Evolutionary conservation across 2,888 invertebrate species (phyloP), one percentile per base, ranked within the genome.

Genomic region (Protula sp.): DNA sequence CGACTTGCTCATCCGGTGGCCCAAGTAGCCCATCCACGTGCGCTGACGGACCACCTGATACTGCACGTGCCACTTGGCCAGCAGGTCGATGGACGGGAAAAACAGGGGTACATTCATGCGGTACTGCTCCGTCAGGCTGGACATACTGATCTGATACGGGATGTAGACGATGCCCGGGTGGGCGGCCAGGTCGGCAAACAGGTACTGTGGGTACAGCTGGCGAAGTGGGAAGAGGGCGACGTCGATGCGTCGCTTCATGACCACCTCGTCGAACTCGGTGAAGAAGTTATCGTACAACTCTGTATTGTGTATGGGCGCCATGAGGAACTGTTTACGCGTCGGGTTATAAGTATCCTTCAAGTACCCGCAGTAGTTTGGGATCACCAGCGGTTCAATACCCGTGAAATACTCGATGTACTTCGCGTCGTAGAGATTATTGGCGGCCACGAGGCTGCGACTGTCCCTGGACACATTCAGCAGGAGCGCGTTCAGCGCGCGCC

Each of bases 351-450:
- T 47, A 52, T 62, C 60, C 2, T 47, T n/a, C 2, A 69, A 47
- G 54, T 69, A 69, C 27, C 57, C 65, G 56, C 65, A 67, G 55
- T 59, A 67, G 59, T 64, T 69, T 26, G 69, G 69, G 14, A 69
- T 31, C 2, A 69, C 29, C n/a, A 58, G 28, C 1, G 64, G 62
- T 29, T 61, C 58, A 3, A 67, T 27, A 14, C 69, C 69, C 4
- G 68, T 67, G 61, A 69, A 69, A 55, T 69, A 69, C 47, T 69
- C 63, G 9, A 69, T 66, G 59, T 69, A 69, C 50, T 67, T 65
- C 4, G 66, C 64, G 52, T 69, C 69, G 47, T 69, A 69, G 5
- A 69, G 56, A 54, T 69, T 69, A 52, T 69, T 69, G n/a, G 68
- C 69, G 24, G 66, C 69, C 19, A 69, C 47, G 26, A 69, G 45